Percentiles rank a stretch among this genome's conserved stretches.
These are phyloP conservation scores for Hyla sarda DNA, from an alignment of 2,113 vertebrate species.

Conservation along the genomic window DNA sequence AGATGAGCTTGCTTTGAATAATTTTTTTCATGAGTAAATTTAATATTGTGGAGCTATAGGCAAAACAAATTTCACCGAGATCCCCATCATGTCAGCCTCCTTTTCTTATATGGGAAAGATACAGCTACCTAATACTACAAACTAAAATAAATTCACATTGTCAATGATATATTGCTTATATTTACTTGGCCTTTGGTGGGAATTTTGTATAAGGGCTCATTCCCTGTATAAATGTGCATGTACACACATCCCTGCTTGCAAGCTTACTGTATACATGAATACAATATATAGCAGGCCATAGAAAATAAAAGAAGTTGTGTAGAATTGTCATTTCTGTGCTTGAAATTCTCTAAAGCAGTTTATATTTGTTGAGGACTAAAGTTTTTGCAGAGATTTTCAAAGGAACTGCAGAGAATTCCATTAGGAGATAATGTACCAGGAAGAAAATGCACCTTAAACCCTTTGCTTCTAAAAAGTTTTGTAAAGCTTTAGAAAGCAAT, in stretches of 20 bases:
- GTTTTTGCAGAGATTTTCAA: constrained; percentile 41
- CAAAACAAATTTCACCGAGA: too few relatives aligned
- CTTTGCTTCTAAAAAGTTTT: constrained; percentile 51
- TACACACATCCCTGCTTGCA: neutral
- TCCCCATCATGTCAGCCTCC: too few relatives aligned
- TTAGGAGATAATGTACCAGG: constrained; percentile 54
- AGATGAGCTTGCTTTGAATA: too few relatives aligned
- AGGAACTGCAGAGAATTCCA: constrained; percentile 51
- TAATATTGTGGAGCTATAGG: too few relatives aligned
- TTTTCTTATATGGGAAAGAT: too few relatives aligned
- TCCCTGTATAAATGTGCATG: neutral
- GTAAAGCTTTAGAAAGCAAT: constrained; percentile 36
- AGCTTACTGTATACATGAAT: neutral
- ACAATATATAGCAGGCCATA: neutral
- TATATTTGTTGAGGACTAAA: constrained; percentile 48
- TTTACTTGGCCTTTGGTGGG: too few relatives aligned
- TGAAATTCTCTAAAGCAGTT: constrained; percentile 37
- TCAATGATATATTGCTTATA: too few relatives aligned
- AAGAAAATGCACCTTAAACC: constrained; percentile 52
- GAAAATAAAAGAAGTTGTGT: neutral
- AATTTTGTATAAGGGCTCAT: too few relatives aligned
- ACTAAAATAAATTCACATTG: too few relatives aligned
- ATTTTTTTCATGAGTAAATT: too few relatives aligned
- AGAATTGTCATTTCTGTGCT: neutral
- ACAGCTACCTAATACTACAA: too few relatives aligned